Percentiles rank a stretch among this genome's conserved stretches.
These are phyloP conservation scores for Apostichopus japonicus DNA, from an alignment of 35 echinoderm and acorn worm genomes.

Conservation along the genomic window DNA sequence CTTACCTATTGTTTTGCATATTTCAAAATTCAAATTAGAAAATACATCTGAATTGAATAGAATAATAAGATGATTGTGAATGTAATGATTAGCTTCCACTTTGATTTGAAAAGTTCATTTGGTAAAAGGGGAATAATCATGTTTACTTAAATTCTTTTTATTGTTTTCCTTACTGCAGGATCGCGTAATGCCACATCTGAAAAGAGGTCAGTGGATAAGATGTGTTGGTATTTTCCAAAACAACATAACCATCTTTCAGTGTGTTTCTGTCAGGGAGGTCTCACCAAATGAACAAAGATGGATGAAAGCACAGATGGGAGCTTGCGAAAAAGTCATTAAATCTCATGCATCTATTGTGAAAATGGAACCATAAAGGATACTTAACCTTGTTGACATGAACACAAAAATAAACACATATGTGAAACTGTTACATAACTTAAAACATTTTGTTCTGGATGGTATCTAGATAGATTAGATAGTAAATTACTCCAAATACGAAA, in stretches of 20 bases:
- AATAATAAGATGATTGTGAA: neutral
- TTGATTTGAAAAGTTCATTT: no score
- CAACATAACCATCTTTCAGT: slow-evolving; percentile 65
- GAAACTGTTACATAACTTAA: no score
- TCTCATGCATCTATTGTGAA: slow-evolving; percentile 44
- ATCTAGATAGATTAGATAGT: no score
- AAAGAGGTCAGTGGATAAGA: slow-evolving; percentile 82
- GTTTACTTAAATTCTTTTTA: no score
- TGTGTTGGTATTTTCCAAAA: slow-evolving; percentile 73
- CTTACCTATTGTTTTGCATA: no score
- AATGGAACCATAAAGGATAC: slow-evolving; percentile 55
- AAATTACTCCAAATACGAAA: no score
- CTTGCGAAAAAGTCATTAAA: slow-evolving; percentile 59
- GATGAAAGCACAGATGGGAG: slow-evolving; percentile 64
- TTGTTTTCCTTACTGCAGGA: slow-evolving; percentile 59
- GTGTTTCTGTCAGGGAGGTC: slow-evolving; percentile 76
- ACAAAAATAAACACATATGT: no score
- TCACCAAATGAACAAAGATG: slow-evolving; percentile 58
- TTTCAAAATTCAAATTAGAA: no score
- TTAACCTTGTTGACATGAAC: neutral
- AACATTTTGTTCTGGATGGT: no score
- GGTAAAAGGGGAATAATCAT: no score
- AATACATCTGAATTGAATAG: neutral
- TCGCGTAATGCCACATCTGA: slow-evolving; percentile 59
- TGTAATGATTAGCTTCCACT: neutral